Base-by-base conservation (phyloP, 2,113 vertebrate genomes). In the Amphilophus citrinellus region DNA sequence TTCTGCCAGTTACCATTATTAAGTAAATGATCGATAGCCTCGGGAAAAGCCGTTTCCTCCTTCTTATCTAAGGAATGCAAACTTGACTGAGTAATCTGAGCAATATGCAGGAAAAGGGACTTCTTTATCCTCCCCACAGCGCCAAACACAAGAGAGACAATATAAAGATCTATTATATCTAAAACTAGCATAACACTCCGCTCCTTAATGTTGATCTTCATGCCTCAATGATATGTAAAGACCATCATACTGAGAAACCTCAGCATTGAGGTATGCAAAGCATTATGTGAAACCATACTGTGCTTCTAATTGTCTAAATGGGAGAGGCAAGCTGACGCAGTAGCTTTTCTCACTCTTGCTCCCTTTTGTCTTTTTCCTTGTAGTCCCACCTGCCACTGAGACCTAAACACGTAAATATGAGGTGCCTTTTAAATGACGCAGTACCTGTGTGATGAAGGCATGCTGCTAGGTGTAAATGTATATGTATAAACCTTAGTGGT, bases 401-500 rank as follows among this genome's bases (percentile, higher is more conserved):
- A 71, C 66, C 0, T 53, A 0, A 50, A 68, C 47, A 20, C 66
- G 30, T 32, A 44, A 32, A 13, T 53, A 8, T 27, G 10, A 20
- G 10, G 5, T 73, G 20, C 5, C 15, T 3, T 84, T 79, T 30
- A 0, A 13, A 60, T 5, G 10, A 66, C 20, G 2, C 3, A 0
- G 35, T 2, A 10, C 66, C 66, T 20, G 44, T 2, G 1, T 37
- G 61, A 3, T 60, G 50, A 75, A 76, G 39, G 3, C 56, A 59
- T 80, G 58, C 20, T 22, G 44, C 76, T 13, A 57, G 77, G 24
- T 22, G 9, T 86, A 79, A 80, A 86, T 47, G 8, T 10, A 17
- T 86, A 82, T 89, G 87, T 79, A 63, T 60, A 75, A 89, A 82
- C 11, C 24, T 88, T 91, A 81, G 27, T 27, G 27, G 27, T 27